phyloP scores from a whole-genome alignment of 2,113 vertebrate genomes.

The Meriones unguiculatus region DNA sequence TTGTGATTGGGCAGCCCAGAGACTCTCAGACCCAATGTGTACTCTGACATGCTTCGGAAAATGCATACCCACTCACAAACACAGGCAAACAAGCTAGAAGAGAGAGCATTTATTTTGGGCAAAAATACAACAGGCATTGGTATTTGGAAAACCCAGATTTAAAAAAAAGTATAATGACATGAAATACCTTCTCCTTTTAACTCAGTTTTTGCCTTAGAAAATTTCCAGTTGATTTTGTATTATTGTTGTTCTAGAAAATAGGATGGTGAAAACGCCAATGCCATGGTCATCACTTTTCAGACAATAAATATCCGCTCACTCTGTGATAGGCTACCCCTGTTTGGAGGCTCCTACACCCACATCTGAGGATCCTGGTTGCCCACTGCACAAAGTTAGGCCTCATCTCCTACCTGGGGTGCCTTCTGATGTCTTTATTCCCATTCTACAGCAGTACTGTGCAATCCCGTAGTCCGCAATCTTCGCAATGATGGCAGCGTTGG shows the following conservation, averaged over 20 bases:
- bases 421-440: slow-evolving; percentile 97
- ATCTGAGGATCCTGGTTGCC: neutral
- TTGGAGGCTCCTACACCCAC: neutral
- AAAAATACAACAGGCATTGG: neutral
- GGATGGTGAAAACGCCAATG: neutral
- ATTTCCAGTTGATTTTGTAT: neutral
- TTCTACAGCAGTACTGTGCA: slow-evolving; percentile 97
- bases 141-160: slow-evolving; percentile 12
- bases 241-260: neutral
- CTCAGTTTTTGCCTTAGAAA: neutral
- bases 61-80: neutral
- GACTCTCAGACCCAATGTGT: neutral
- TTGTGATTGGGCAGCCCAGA: neutral
- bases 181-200: neutral
- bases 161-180: neutral
- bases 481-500: slow-evolving; percentile 94
- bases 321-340: neutral
- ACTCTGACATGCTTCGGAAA: neutral
- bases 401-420: slow-evolving; percentile 93
- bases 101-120: neutral
- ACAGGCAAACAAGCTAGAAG: neutral
- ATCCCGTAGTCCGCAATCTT: slow-evolving; percentile 99
- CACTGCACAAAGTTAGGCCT: neutral
- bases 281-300: neutral
- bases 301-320: neutral